These are phyloP conservation scores for Corbicula japonica DNA, from an alignment of 2,888 invertebrate species.

Conservation along the genomic window DNA sequence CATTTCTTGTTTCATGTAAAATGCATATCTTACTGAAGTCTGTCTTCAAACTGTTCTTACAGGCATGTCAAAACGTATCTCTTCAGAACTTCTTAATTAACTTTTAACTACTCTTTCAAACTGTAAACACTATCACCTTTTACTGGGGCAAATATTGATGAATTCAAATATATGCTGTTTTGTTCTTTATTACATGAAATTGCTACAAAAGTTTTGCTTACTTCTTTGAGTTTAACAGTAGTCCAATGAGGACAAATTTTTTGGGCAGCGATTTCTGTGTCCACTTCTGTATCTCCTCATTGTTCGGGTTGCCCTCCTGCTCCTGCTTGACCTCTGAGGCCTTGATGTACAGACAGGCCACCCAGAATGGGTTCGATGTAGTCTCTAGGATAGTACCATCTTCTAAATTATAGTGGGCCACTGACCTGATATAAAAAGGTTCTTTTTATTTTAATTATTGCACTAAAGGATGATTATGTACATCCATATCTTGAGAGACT, in stretches of 20 bases:
- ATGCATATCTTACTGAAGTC: no score
- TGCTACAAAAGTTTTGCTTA: conserved; percentile 27
- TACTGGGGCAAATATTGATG: neutral
- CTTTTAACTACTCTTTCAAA: no score
- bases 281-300: conserved; percentile 64
- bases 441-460: neutral
- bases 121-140: neutral
- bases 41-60: no score
- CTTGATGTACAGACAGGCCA: conserved; percentile 68
- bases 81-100: no score
- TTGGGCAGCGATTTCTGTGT: conserved; percentile 66
- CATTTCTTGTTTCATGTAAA: no score
- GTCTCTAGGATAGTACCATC: conserved; percentile 71
- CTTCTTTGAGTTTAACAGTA: conserved; percentile 72
- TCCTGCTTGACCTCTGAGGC: conserved; percentile 63
- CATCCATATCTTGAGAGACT: neutral
- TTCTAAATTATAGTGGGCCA: conserved; percentile 71
- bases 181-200: neutral
- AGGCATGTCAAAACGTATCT: no score
- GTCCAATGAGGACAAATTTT: conserved; percentile 66
- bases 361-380: conserved; percentile 73
- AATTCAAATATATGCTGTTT: neutral
- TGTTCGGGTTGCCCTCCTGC: conserved; percentile 55
- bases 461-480: no score
- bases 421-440: conserved; percentile 56